These are phyloP conservation scores for Yponomeuta evonymella DNA, from an alignment of 2,888 invertebrate species.

Conservation along the genomic window DNA sequence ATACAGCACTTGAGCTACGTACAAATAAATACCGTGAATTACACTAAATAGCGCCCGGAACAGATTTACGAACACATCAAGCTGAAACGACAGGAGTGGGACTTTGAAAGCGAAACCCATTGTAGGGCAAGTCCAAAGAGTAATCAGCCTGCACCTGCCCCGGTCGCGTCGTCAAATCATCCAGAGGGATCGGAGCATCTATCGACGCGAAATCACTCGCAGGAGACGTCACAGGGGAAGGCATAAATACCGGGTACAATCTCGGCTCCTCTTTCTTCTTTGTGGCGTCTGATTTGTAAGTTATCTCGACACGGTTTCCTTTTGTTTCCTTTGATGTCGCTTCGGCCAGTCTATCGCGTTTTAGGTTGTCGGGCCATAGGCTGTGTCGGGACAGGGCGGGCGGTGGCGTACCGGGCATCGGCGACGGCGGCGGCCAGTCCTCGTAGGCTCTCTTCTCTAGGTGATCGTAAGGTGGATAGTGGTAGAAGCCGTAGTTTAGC, in stretches of 20 bases:
- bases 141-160: conserved; percentile 70
- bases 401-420: conserved; percentile 51
- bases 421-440: conserved; percentile 44
- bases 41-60: conserved; percentile 47
- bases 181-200: conserved; percentile 45
- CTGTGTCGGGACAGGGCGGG: conserved; percentile 33
- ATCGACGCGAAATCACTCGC: conserved; percentile 40
- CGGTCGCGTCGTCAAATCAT: conserved; percentile 57
- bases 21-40: conserved; percentile 45
- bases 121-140: conserved; percentile 64
- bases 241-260: conserved; percentile 41
- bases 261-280: conserved; percentile 41
- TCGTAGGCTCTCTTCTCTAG: conserved; percentile 60
- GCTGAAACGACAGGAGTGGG: conserved; percentile 69
- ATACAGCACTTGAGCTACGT: conserved; percentile 54
- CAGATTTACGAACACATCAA: conserved; percentile 54
- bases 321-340: conserved; percentile 17
- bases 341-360: conserved; percentile 40
- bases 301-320: conserved; percentile 22
- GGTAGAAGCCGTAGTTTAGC: conserved; percentile 85
- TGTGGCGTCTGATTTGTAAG: conserved; percentile 40
- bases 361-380: conserved; percentile 28
- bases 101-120: conserved; percentile 70
- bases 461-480: conserved; percentile 69
- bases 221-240: conserved; percentile 29